Base-by-base conservation (phyloP, 2,113 vertebrate genomes). In the Dipodomys spectabilis region DNA sequence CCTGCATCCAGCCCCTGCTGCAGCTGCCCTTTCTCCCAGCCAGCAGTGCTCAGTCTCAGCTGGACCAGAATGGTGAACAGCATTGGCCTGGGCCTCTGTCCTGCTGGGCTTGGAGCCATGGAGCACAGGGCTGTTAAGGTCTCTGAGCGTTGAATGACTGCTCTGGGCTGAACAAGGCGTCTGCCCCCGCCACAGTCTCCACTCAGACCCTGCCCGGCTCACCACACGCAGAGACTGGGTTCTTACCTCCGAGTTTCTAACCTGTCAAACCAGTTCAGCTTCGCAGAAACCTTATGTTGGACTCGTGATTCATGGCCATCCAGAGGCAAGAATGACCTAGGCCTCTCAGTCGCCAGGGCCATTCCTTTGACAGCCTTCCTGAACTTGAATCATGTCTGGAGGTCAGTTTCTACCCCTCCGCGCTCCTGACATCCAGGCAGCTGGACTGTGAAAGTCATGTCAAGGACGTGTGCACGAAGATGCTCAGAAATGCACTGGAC, bases 181-280 rank as follows among this genome's bases (percentile, higher is more conserved):
- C 45, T 32, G 4, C 22, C 4, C 35, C 2, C 39, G 3, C 23
- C 12, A 16, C 35, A 12, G 19, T 30, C 25, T 12, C 60, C 0
- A 0, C 19, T 16, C 1, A 11, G 28, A 6, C 30, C 25, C 75
- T 71, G 30, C 9, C 30, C 23, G 23, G 18, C 12, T 18, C 2
- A 9, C 57, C 11, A 60, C 57, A 60, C 7, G 18, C 57, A 60
- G 57, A 60, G 12, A 15, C 57, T 60, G 11, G 18, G 57, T 0
- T 12, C 32, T 13, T 32, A n/a, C 13, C 16, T 25, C 6, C 1
- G 19, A 35, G 30, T 13, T 10, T 32, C 65, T 16, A 12, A 7
- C 23, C 10, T 0, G 0, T 7, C 1, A 0, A 1, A 35, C 9
- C 27, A 19, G 1, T 12, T 23, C 77, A 15, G 23, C 71, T 60